Conservation (phyloP, 2,113 vertebrate genomes). For the Leiothrix lutea region DNA sequence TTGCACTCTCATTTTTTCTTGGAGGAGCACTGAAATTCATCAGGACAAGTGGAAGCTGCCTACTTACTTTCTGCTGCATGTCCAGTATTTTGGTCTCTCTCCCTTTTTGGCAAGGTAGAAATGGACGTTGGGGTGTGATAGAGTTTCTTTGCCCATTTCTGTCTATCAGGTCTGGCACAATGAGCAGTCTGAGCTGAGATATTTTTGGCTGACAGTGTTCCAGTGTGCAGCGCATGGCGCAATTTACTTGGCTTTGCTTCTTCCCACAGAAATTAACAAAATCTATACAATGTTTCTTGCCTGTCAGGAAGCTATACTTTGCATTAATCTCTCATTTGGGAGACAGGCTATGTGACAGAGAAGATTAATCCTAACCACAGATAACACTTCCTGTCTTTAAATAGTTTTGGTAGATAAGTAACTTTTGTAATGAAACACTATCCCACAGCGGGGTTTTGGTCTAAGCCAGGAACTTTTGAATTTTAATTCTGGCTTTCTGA, state of each 20-base stretch:
- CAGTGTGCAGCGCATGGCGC: not conserved
- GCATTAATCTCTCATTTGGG: constrained; percentile 38
- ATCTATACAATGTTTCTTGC: not conserved
- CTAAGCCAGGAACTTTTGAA: constrained; percentile 8
- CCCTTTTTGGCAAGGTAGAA: not conserved
- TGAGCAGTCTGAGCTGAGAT: not conserved
- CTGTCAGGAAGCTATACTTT: constrained; percentile 18
- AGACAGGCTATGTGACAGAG: constrained; percentile 32
- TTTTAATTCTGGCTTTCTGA: constrained; percentile 28
- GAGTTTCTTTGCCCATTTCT: not conserved
- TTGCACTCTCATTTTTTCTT: not conserved
- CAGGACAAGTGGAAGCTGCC: not conserved
- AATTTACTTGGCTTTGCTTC: constrained; percentile 48
- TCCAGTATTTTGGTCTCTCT: not conserved
- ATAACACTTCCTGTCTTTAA: constrained; percentile 56
- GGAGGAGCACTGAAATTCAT: not conserved
- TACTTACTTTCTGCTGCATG: not conserved
- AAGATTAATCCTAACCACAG: constrained; percentile 60
- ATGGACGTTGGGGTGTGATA: not conserved
- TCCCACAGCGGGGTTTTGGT: constrained; percentile 1
- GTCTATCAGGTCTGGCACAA: not conserved
- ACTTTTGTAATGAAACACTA: constrained; percentile 27
- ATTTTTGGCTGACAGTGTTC: constrained; percentile 21
- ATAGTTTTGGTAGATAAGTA: constrained; percentile 56
- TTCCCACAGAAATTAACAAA: constrained; percentile 42